Conservation (phyloP, 2,113 vertebrate genomes). For the Gorsachius goisagi region DNA sequence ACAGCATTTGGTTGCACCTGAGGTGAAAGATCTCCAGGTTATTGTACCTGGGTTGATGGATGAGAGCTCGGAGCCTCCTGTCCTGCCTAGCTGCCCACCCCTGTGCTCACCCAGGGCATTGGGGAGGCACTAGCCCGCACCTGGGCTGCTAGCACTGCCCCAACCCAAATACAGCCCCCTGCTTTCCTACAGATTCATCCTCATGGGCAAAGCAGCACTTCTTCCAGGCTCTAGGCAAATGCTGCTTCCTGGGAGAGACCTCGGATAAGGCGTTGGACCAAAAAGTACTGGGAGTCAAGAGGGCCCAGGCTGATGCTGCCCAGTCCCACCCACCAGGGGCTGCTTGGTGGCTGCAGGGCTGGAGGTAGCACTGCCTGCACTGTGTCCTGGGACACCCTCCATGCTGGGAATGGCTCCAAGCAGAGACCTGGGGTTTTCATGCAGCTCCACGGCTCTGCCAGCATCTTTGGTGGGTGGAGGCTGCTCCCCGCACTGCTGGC, state of each 20-base stretch:
- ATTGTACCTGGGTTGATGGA: neutral
- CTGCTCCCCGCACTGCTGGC: neutral
- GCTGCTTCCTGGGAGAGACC: neutral
- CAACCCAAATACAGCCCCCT: neutral
- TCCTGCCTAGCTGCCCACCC: neutral
- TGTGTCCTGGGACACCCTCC: neutral
- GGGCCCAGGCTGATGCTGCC: neutral
- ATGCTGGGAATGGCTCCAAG: neutral
- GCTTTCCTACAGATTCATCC: neutral
- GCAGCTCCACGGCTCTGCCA: neutral
- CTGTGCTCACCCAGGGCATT: rapidly evolving
- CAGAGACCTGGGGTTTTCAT: neutral
- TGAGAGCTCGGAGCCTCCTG: neutral
- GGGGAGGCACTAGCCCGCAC: rapidly evolving
- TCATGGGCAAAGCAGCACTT: neutral
- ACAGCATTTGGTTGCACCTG: neutral
- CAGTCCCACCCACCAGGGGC: rapidly evolving
- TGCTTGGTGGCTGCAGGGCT: rapidly evolving
- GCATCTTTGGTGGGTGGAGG: neutral
- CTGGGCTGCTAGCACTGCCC: neutral
- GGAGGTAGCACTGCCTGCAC: neutral
- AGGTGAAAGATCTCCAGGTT: neutral
- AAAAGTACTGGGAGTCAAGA: neutral
- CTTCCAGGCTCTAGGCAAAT: neutral
- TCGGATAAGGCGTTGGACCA: neutral